Evolutionary conservation across 2,113 vertebrate genomes (phyloP).

Genomic region (Pomatorhinus ruficollis): DNA sequence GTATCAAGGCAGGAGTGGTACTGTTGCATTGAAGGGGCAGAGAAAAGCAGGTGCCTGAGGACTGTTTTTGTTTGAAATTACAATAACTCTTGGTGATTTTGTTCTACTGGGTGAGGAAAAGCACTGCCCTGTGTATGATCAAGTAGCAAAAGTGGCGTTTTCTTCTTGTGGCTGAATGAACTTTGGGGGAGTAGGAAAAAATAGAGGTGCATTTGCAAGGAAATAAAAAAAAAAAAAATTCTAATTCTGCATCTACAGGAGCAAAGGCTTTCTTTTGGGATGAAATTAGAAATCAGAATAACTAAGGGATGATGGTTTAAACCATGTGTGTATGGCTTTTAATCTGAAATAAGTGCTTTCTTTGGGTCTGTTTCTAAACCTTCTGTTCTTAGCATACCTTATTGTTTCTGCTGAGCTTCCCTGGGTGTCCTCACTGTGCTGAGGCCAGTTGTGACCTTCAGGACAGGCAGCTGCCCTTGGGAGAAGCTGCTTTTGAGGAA

Average conservation of each 20-base stretch:
- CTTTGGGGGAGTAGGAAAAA: not conserved
- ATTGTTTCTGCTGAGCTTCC: not conserved
- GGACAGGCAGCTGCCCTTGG: not conserved
- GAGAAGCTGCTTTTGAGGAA: not conserved
- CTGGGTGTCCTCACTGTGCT: not conserved
- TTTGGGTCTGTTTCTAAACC: not conserved
- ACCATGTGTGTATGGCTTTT: not conserved
- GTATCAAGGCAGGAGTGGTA: not conserved
- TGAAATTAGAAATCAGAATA: not conserved
- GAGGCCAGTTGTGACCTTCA: not conserved
- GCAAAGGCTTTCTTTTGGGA: not conserved
- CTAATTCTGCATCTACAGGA: not conserved
- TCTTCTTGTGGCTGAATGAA: not conserved
- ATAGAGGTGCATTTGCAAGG: not conserved
- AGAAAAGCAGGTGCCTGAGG: not conserved
- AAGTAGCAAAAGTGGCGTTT: not conserved
- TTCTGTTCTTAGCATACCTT: not conserved
- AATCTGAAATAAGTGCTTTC: not conserved
- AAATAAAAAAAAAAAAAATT: not conserved
- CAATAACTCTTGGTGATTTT: not conserved
- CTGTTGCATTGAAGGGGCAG: not conserved
- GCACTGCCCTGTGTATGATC: not conserved
- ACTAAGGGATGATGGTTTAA: not conserved
- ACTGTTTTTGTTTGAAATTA: not conserved
- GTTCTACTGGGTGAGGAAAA: not conserved